These are phyloP conservation scores for Luffia ferchaultella DNA, from an alignment of 2,888 invertebrate genomes.

Conservation along the genomic window DNA sequence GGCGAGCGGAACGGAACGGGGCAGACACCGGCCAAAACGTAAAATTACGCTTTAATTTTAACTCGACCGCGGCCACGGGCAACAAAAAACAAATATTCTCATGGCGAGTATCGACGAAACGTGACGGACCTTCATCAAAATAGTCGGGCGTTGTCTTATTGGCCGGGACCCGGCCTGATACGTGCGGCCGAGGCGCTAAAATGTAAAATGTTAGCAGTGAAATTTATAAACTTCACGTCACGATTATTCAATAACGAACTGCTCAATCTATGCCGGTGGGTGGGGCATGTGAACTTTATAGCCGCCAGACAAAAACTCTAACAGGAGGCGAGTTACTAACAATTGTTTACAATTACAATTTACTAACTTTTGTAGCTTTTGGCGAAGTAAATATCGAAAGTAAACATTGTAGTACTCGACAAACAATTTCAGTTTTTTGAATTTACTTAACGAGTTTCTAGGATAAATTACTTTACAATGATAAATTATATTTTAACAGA, in stretches of 20 bases:
- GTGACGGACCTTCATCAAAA: constrained; percentile 66
- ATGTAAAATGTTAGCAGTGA: constrained; percentile 58
- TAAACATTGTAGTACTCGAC: too few species aligned
- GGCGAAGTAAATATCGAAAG: too few species aligned
- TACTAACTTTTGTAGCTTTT: background rate
- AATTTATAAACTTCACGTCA: constrained; percentile 57
- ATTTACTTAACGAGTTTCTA: too few species aligned
- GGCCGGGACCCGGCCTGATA: constrained; percentile 34
- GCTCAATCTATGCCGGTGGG: constrained; percentile 20
- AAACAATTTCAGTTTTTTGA: too few species aligned
- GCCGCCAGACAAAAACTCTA: background rate
- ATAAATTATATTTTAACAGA: too few species aligned
- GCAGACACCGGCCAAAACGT: constrained; percentile 63
- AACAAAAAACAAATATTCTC: constrained; percentile 67
- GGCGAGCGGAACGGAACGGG: constrained; percentile 65
- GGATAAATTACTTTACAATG: too few species aligned
- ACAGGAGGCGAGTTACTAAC: background rate
- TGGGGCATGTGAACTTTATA: background rate
- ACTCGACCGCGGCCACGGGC: constrained; percentile 53
- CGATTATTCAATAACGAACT: constrained; percentile 61
- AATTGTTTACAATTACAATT: background rate
- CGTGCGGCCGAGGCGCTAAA: constrained; percentile 50
- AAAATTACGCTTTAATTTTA: constrained; percentile 65
- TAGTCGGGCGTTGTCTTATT: constrained; percentile 59
- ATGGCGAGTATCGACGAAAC: constrained; percentile 63